Conservation (phyloP, 2,888 invertebrate species). For the Pseudeuparius sepicola region DNA sequence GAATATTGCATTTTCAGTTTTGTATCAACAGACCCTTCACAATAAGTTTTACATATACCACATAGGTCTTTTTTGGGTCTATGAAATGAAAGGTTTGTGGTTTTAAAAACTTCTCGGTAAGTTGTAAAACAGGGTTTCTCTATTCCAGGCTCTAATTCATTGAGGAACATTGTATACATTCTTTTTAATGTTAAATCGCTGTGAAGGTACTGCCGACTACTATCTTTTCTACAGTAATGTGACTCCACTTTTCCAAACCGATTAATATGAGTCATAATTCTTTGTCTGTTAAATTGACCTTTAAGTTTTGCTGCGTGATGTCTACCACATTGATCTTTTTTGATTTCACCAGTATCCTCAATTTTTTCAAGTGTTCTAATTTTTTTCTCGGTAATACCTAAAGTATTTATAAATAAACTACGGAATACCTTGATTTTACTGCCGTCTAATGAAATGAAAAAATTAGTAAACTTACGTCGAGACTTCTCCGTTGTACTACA, state of each 20-base stretch:
- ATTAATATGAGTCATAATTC: conserved; percentile 7
- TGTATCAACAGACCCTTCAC: conserved; percentile 15
- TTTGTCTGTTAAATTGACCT: neutral
- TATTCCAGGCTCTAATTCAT: neutral
- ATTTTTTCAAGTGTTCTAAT: neutral
- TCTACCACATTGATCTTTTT: conserved; percentile 6
- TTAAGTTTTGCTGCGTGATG: neutral
- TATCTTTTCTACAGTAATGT: conserved; percentile 13
- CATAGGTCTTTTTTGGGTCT: conserved; percentile 22
- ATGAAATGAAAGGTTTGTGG: conserved; percentile 17
- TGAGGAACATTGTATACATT: conserved; percentile 9
- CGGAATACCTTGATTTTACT: conserved; percentile 1
- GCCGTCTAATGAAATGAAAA: conserved; percentile 5
- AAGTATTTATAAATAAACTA: conserved; percentile 5
- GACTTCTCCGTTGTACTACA: conserved; percentile 6
- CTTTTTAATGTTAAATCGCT: conserved; percentile 11
- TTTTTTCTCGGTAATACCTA: no score
- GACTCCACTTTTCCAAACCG: conserved; percentile 13
- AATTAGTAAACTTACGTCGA: conserved; percentile 4
- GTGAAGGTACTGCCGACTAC: conserved; percentile 13
- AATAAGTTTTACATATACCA: conserved; percentile 18
- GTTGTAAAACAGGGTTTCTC: conserved; percentile 16
- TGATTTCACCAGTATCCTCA: conserved; percentile 1
- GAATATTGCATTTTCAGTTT: conserved; percentile 17
- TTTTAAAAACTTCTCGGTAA: conserved; percentile 20